Evolutionary conservation across 2,113 vertebrate genomes (phyloP).

Genomic region (Indicator maculatus): DNA sequence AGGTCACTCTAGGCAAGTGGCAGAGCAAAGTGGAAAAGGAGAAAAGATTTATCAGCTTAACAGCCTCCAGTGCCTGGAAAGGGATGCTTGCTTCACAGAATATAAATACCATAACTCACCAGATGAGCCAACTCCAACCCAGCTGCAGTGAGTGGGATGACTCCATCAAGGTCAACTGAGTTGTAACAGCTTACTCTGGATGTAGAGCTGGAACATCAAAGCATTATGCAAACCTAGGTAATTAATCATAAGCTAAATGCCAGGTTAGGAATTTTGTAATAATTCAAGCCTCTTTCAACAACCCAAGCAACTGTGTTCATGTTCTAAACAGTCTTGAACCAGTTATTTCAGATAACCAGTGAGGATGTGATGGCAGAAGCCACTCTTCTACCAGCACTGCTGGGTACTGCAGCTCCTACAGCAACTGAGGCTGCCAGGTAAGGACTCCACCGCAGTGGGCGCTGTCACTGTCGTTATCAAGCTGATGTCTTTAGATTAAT

Average conservation of each 20-base stretch:
- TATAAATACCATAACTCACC: neutral
- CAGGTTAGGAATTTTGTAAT: neutral
- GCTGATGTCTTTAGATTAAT: neutral
- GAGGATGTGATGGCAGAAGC: neutral
- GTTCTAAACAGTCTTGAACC: neutral
- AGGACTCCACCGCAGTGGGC: neutral
- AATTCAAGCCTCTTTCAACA: neutral
- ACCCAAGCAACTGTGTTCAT: neutral
- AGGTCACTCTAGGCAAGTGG: neutral
- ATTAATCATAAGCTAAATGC: slow-evolving; percentile 16
- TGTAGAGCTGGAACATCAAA: slow-evolving; percentile 13
- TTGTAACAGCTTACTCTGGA: neutral
- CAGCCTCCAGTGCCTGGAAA: neutral
- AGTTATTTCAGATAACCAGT: neutral
- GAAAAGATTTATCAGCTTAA: neutral
- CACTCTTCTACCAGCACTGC: neutral
- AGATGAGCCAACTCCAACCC: neutral
- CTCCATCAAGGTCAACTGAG: neutral
- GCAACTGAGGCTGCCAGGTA: neutral
- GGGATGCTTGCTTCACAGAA: neutral
- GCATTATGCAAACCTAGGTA: neutral
- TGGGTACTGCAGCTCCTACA: neutral
- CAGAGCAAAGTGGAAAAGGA: neutral
- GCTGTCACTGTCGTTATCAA: neutral
- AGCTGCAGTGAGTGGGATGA: neutral